Evolutionary conservation across 2,797 vertebrate species (phyloP).

Genomic region (Bovichtus variegatus): DNA sequence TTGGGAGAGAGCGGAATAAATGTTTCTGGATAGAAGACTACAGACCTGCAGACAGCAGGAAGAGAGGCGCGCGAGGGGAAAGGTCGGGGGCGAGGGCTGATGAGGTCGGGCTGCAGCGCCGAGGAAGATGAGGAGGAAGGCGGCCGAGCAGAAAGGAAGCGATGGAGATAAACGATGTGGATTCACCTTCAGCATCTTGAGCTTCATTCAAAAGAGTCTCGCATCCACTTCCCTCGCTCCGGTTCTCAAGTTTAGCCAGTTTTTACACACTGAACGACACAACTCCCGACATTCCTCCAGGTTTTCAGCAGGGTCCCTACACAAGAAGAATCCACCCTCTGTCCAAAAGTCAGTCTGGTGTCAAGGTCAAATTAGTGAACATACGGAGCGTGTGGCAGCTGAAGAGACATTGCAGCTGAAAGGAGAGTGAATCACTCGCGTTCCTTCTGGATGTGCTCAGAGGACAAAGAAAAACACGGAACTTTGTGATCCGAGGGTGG

Average conservation of each 20-base stretch:
- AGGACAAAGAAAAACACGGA: too few species aligned
- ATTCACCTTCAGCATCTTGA: conserved; percentile 6
- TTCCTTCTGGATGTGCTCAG: too few species aligned
- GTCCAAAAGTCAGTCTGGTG: neutral
- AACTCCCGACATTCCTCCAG: conserved; percentile 21
- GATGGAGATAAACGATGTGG: conserved; percentile 12
- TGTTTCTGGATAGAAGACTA: conserved; percentile 73
- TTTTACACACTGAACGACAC: conserved; percentile 26
- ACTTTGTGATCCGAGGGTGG: too few species aligned
- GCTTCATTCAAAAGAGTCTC: conserved; percentile 26
- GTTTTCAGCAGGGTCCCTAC: conserved; percentile 39
- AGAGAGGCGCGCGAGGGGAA: conserved; percentile 21
- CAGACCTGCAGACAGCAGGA: conserved; percentile 57
- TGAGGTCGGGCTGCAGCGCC: conserved; percentile 36
- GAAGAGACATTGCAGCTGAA: too few species aligned
- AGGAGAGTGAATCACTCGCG: too few species aligned
- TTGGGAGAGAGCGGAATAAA: conserved; percentile 59
- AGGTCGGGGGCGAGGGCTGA: conserved; percentile 2
- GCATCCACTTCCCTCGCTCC: conserved; percentile 30
- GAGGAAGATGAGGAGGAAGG: conserved; percentile 36
- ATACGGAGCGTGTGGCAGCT: neutral
- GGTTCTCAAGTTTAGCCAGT: conserved; percentile 55
- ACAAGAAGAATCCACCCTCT: conserved; percentile 38
- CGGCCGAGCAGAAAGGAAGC: conserved; percentile 24
- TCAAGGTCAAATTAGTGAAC: neutral